phyloP scores from a whole-genome alignment of 1,140 invertebrate genomes.

The Cyclina sinensis region DNA sequence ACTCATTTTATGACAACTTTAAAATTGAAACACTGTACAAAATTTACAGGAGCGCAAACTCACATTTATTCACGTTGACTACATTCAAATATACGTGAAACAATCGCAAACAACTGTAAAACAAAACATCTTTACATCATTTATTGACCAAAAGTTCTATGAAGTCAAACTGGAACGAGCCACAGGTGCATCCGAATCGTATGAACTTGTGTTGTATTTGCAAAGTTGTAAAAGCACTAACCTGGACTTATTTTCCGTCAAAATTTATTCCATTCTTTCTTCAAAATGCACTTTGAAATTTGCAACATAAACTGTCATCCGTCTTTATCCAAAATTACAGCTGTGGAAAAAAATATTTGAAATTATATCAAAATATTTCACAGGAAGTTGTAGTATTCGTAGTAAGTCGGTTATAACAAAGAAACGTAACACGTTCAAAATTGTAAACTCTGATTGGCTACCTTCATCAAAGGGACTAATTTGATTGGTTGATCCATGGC shows the following conservation, averaged over 20 bases:
- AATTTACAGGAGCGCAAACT: too few species aligned
- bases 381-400: slow-evolving; percentile 78
- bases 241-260: slow-evolving; percentile 36
- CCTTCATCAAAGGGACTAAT: slow-evolving; percentile 66
- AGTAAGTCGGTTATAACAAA: slow-evolving; percentile 79
- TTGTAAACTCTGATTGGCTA: slow-evolving; percentile 75
- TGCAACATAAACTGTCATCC: background rate
- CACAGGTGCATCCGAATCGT: background rate
- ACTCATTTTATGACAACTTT: too few species aligned
- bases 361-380: slow-evolving; percentile 57
- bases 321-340: background rate
- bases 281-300: background rate
- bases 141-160: too few species aligned
- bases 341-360: slow-evolving; percentile 40
- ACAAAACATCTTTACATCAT: too few species aligned
- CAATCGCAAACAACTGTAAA: too few species aligned
- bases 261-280: slow-evolving; percentile 12
- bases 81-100: too few species aligned
- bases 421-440: slow-evolving; percentile 81
- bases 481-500: slow-evolving; percentile 76
- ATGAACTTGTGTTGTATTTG: background rate
- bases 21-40: too few species aligned
- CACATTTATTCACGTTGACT: too few species aligned
- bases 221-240: slow-evolving; percentile 26
- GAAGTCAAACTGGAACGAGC: too few species aligned